Conservation (phyloP, 2,797 vertebrate genomes). For the Sternotherus odoratus region DNA sequence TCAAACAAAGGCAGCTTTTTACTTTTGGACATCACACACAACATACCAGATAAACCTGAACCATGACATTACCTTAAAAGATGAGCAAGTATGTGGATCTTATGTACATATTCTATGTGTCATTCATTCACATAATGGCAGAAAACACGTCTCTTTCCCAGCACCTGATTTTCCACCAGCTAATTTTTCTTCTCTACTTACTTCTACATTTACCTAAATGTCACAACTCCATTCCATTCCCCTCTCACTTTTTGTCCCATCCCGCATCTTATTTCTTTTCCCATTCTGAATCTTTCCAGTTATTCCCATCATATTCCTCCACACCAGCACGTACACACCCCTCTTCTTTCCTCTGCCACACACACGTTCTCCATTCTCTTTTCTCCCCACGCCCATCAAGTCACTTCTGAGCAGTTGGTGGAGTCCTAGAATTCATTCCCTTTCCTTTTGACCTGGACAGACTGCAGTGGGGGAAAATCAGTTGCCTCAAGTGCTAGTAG, state of each 20-base stretch:
- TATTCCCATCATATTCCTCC: not conserved
- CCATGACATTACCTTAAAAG: not conserved
- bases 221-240: not conserved
- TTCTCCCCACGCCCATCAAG: not conserved
- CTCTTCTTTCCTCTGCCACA: not conserved
- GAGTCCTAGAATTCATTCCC: not conserved
- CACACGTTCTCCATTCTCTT: not conserved
- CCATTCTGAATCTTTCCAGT: not conserved
- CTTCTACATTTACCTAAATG: not conserved
- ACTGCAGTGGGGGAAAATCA: too few relatives aligned
- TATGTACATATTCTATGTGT: not conserved
- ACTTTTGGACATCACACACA: not conserved
- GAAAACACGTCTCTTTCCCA: not conserved
- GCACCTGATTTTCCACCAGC: not conserved
- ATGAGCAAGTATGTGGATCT: accelerated
- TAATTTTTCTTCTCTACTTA: not conserved
- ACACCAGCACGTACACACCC: not conserved
- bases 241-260: not conserved
- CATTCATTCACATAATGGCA: not conserved
- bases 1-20: not conserved
- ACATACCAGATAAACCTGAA: not conserved
- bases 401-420: not conserved
- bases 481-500: too few relatives aligned
- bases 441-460: not conserved
- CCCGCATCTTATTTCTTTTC: not conserved